phyloP scores from a whole-genome alignment of 2,113 vertebrate species.

The Etheostoma cragini region DNA sequence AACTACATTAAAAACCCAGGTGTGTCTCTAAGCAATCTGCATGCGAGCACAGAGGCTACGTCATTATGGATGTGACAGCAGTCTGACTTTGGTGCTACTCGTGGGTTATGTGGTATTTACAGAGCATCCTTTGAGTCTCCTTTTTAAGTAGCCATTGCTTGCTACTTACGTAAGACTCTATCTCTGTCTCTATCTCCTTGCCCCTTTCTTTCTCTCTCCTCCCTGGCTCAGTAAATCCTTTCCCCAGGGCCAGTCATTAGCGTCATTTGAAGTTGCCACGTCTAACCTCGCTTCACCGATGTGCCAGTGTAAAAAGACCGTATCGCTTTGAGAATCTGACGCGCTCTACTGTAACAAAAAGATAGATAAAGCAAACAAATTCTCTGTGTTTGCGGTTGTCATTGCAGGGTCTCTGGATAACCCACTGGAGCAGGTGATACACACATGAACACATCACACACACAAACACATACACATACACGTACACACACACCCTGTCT shows the following conservation, averaged over 20 bases:
- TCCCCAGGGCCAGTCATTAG: constrained; percentile 72
- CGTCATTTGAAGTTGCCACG: constrained; percentile 68
- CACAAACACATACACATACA: constrained; percentile 31
- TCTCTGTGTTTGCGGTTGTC: constrained; percentile 47
- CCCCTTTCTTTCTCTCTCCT: constrained; percentile 49
- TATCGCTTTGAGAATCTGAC: constrained; percentile 51
- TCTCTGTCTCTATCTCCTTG: constrained; percentile 57
- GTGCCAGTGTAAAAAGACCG: constrained; percentile 66
- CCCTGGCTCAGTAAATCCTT: constrained; percentile 73
- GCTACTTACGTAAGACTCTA: constrained; percentile 72
- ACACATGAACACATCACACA: not conserved
- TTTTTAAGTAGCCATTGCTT: constrained; percentile 51
- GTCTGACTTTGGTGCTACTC: constrained; percentile 46
- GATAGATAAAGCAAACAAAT: not conserved
- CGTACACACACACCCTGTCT: constrained; percentile 35
- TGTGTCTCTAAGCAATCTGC: constrained; percentile 19
- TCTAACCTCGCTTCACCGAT: constrained; percentile 58
- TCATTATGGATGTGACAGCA: constrained; percentile 34
- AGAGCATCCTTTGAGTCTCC: constrained; percentile 25
- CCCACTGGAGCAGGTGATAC: constrained; percentile 57
- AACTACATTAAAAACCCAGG: constrained; percentile 32
- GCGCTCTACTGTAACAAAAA: constrained; percentile 1
- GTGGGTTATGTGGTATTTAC: constrained; percentile 58
- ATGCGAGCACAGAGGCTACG: constrained; percentile 21
- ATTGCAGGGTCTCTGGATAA: constrained; percentile 41